Evolutionary conservation across 2,888 invertebrate genomes (phyloP).

Genomic region (Eudasyphora cyanicolor): DNA sequence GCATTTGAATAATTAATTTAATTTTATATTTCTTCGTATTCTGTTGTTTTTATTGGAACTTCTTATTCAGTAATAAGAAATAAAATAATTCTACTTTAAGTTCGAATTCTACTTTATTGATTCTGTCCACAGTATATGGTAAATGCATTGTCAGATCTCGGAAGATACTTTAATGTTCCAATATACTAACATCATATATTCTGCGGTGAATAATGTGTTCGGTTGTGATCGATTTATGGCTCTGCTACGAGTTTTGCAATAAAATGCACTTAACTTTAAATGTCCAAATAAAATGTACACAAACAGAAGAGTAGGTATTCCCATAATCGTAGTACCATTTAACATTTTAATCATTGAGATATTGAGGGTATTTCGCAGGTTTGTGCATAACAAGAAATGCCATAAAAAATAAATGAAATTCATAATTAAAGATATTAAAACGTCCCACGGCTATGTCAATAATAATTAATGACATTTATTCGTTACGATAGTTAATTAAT

Average conservation of each 20-base stretch:
- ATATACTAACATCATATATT: no score
- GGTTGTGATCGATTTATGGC: not conserved
- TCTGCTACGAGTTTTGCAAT: not conserved
- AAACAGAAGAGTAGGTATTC: not conserved
- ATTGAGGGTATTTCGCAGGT: conserved; percentile 34
- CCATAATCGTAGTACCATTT: not conserved
- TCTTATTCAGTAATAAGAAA: no score
- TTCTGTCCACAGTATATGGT: no score
- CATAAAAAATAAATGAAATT: conserved; percentile 37
- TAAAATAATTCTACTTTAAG: no score
- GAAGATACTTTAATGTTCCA: no score
- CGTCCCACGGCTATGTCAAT: conserved; percentile 54
- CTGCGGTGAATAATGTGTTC: no score
- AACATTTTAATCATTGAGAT: conserved; percentile 40
- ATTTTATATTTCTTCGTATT: no score
- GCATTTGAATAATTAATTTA: no score
- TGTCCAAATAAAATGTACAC: not conserved
- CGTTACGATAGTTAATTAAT: conserved; percentile 58
- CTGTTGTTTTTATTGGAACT: no score
- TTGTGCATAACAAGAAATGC: conserved; percentile 14
- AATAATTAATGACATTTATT: conserved; percentile 59
- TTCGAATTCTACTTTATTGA: no score
- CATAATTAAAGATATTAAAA: conserved; percentile 57
- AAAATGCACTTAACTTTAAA: no score
- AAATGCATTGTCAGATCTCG: no score